Evolutionary conservation across 2,797 vertebrate genomes (phyloP).

Genomic region (Coranthus polyacanthus): DNA sequence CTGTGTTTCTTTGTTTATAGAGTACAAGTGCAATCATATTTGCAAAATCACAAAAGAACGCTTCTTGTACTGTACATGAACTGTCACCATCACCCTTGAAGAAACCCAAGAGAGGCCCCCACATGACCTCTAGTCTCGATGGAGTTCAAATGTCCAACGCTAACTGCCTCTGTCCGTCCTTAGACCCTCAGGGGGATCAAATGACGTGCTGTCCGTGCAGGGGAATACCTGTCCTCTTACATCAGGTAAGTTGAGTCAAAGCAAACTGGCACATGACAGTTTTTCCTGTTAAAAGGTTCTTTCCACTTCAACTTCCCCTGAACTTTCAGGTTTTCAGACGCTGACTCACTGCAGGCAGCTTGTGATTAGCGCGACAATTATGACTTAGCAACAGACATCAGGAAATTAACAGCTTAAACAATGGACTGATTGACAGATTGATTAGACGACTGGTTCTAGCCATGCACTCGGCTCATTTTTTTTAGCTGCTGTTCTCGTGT

Average conservation of each 20-base stretch:
- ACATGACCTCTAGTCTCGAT: constrained; percentile 20
- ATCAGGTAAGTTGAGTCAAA: constrained; percentile 7
- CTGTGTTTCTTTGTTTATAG: no score
- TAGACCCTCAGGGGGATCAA: constrained; percentile 30
- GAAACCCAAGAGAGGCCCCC: constrained; percentile 4
- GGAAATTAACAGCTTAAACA: constrained; percentile 34
- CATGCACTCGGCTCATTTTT: not conserved
- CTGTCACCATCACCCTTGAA: not conserved
- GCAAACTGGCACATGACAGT: constrained; percentile 32
- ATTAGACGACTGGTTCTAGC: constrained; percentile 17
- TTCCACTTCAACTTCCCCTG: constrained; percentile 79
- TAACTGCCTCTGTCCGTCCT: constrained; percentile 51
- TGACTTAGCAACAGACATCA: constrained; percentile 8
- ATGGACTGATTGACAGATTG: constrained; percentile 27
- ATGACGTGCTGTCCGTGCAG: constrained; percentile 53
- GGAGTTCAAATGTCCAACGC: constrained; percentile 45
- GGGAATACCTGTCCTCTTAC: constrained; percentile 79
- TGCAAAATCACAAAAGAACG: no score
- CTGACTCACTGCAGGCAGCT: constrained; percentile 50
- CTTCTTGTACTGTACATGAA: no score
- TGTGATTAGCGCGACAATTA: constrained; percentile 8
- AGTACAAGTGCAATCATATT: no score
- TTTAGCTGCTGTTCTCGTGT: constrained; percentile 1
- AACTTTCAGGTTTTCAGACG: constrained; percentile 55
- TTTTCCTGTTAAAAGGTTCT: constrained; percentile 80